A percentile compares a stretch with the other conserved stretches of the same genome.
These are phyloP conservation scores for Solea senegalensis DNA, from an alignment of 2,113 vertebrate species.

Conservation along the genomic window DNA sequence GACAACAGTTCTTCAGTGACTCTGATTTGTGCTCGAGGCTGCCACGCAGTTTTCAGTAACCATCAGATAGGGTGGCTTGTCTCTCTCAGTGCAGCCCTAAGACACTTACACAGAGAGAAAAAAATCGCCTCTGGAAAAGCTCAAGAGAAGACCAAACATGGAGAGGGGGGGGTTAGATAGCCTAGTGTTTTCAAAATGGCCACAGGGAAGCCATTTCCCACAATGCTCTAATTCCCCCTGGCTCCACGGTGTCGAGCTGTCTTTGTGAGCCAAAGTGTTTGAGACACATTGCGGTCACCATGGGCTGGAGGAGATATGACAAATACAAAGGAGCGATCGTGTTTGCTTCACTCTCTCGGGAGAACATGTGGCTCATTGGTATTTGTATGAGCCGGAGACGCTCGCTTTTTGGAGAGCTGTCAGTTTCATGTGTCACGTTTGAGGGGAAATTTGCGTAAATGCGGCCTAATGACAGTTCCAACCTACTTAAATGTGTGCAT, in stretches of 20 bases:
- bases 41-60: slow-evolving; percentile 35
- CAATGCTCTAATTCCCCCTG: slow-evolving; percentile 55
- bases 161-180: slow-evolving; percentile 31
- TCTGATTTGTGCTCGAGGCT: slow-evolving; percentile 5
- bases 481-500: neutral
- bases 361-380: slow-evolving; percentile 47
- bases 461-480: too few relatives aligned
- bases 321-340: slow-evolving; percentile 58
- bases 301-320: slow-evolving; percentile 74
- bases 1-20: neutral
- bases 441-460: slow-evolving; percentile 20
- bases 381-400: slow-evolving; percentile 17
- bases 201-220: slow-evolving; percentile 65
- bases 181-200: slow-evolving; percentile 66
- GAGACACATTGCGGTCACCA: slow-evolving; percentile 75
- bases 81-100: slow-evolving; percentile 32
- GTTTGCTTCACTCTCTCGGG: slow-evolving; percentile 42
- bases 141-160: slow-evolving; percentile 53
- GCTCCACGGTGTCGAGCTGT: slow-evolving; percentile 64
- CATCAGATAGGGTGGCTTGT: slow-evolving; percentile 35
- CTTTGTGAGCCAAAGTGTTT: slow-evolving; percentile 73
- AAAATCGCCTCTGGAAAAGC: slow-evolving; percentile 42
- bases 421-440: slow-evolving; percentile 31
- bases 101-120: slow-evolving; percentile 41
- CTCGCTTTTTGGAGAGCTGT: slow-evolving; percentile 24